Conservation (phyloP, 2,888 invertebrate genomes). For the Lycocerus yunnanus region DNA sequence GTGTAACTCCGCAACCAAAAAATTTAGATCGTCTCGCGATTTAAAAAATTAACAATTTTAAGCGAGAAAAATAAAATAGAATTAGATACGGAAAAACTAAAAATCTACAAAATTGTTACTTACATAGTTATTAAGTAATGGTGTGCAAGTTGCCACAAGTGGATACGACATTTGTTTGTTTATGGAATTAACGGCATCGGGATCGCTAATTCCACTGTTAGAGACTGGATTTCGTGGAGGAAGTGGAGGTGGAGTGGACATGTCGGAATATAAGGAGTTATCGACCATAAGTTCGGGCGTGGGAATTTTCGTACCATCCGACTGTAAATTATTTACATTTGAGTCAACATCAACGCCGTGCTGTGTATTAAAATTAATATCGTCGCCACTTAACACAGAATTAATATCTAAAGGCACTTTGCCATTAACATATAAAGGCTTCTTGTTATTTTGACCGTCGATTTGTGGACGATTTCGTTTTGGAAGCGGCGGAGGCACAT, state of each 20-base stretch:
- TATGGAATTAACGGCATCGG: slow-evolving; percentile 63
- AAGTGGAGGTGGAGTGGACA: slow-evolving; percentile 60
- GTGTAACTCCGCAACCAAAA: neutral
- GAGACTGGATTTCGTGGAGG: slow-evolving; percentile 62
- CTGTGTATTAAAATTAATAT: slow-evolving; percentile 44
- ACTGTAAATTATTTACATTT: slow-evolving; percentile 12
- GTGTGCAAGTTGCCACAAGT: slow-evolving; percentile 61
- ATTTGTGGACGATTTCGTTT: slow-evolving; percentile 55
- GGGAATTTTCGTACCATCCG: slow-evolving; percentile 25
- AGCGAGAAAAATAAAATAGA: neutral
- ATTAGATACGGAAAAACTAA: slow-evolving; percentile 14
- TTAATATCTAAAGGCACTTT: slow-evolving; percentile 41
- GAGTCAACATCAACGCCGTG: slow-evolving; percentile 17
- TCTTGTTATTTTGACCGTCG: slow-evolving; percentile 33
- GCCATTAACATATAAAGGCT: slow-evolving; percentile 42
- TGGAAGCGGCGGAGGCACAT: slow-evolving; percentile 60
- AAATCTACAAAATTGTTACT: slow-evolving; percentile 48
- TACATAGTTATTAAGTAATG: slow-evolving; percentile 57
- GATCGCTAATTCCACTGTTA: slow-evolving; percentile 50
- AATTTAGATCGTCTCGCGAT: neutral
- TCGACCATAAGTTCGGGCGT: slow-evolving; percentile 43
- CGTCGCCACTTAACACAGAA: slow-evolving; percentile 41
- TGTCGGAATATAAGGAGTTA: slow-evolving; percentile 40
- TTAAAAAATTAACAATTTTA: slow-evolving; percentile 1
- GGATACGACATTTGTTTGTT: slow-evolving; percentile 69